phyloP scores from a whole-genome alignment of 1,140 invertebrate species.

The Meteorus sp. region DNA sequence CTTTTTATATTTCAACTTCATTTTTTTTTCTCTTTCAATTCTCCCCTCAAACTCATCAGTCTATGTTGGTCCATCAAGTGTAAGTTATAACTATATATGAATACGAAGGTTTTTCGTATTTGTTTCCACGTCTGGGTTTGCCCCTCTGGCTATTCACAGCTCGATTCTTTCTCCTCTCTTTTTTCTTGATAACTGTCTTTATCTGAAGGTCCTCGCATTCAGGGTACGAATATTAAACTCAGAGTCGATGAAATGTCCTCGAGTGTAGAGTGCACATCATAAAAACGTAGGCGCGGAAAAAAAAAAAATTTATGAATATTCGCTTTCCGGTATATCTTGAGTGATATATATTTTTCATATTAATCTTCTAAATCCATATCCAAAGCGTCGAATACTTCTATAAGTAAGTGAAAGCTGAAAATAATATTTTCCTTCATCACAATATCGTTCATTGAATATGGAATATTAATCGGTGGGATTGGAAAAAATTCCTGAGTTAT shows the following conservation, averaged over 20 bases:
- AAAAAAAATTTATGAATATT: not conserved
- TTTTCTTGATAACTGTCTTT: constrained; percentile 6
- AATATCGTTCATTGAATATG: no score
- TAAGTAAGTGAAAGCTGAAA: no score
- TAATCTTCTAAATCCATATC: no score
- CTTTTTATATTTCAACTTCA: constrained; percentile 10
- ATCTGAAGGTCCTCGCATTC: not conserved
- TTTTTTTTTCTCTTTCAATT: not conserved
- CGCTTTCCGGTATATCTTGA: not conserved
- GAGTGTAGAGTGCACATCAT: not conserved
- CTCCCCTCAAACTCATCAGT: not conserved
- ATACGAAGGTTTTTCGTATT: constrained; percentile 12
- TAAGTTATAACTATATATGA: no score
- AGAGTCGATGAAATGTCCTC: constrained; percentile 5
- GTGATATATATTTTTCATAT: not conserved
- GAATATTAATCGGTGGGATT: no score
- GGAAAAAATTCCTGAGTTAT: no score
- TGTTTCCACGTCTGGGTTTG: constrained; percentile 11
- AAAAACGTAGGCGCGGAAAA: not conserved
- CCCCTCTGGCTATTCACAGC: constrained; percentile 6
- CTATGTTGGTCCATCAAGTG: not conserved
- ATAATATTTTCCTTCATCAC: no score
- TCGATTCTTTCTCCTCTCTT: not conserved
- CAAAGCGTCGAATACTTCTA: no score
- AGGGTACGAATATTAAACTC: constrained; percentile 18